Evolutionary conservation across 2,113 vertebrate species (phyloP), one percentile per base, ranked within the genome.

Genomic region (Macaca fascicularis): DNA sequence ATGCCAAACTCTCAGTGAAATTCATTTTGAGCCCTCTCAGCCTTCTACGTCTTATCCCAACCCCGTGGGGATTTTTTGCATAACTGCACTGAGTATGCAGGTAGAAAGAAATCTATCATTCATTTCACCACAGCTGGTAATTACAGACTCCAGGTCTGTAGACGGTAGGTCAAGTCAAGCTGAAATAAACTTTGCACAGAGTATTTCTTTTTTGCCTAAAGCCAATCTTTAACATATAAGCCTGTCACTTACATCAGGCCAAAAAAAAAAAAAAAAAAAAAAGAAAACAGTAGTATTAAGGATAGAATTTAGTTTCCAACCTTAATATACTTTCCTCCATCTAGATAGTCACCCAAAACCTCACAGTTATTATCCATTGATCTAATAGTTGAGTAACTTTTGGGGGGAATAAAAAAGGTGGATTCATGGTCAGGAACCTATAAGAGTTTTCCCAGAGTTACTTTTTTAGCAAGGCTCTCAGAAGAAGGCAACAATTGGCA

Each of bases 111-210:
- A 48, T 64, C 70, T 70, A 80, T 38, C 69, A 19, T 35, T 76
- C 64, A 16, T 50, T 48, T 89, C 52, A 70, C 38, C 45, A 25
- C 5, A 72, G 50, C 69, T 57, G 50, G 67, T 32, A 23, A 64
- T 61, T 89, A 80, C 0, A n/a, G 52, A 69, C 75, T 30, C 1
- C 2, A 40, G 72, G 72, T 59, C 69, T 55, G 11, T 0, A 83
- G 59, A 72, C 67, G 9, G n/a, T 40, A 97, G 80, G 55, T 6
- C 4, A 2, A 50, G 55, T 6, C 4, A 2, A 50, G n/a, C 43
- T 76, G n/a, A 96, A 96, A 88, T 20, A 94, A 8, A 22, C 69
- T 83, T 92, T 64, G 52, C 40, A 75, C 57, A 59, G 78, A 79
- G 25, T 75, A 5, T 61, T 48, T 50, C 50, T 92, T 69, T 95